Evolutionary conservation across 2,113 vertebrate species (phyloP).

Genomic region (Rallus limicola): DNA sequence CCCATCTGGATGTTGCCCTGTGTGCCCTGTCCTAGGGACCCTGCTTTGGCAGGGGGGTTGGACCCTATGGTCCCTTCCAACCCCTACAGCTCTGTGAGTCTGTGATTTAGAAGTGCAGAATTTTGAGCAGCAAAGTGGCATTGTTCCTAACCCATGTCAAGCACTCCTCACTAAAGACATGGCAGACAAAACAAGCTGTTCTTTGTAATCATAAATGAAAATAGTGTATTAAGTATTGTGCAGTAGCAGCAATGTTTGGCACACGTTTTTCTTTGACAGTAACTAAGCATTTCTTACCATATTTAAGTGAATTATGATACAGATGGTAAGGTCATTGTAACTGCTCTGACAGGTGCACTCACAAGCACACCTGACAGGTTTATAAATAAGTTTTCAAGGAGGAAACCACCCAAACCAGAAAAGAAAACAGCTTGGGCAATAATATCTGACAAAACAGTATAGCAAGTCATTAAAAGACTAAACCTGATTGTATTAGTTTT

Average conservation of each 20-base stretch:
- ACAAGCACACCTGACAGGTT: neutral
- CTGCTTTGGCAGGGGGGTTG: too few species aligned
- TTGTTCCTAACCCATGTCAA: neutral
- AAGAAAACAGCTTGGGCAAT: neutral
- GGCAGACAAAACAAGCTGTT: neutral
- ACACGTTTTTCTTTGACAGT: neutral
- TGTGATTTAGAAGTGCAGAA: neutral
- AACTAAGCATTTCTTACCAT: neutral
- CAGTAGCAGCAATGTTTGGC: neutral
- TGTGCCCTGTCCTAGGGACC: too few species aligned
- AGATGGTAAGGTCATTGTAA: neutral
- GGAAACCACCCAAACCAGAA: neutral
- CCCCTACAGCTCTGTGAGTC: too few species aligned
- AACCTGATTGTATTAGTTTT: neutral
- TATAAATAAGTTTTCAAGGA: neutral
- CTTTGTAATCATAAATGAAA: neutral
- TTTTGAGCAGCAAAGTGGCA: neutral
- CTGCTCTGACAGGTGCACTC: neutral
- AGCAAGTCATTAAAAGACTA: neutral
- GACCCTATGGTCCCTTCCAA: too few species aligned
- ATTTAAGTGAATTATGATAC: neutral
- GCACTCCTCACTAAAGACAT: neutral
- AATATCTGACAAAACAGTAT: neutral
- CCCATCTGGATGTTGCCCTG: too few species aligned
- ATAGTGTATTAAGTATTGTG: neutral